These are phyloP conservation scores for Cataglyphis hispanica DNA, from an alignment of 1,140 invertebrate species.

Conservation along the genomic window DNA sequence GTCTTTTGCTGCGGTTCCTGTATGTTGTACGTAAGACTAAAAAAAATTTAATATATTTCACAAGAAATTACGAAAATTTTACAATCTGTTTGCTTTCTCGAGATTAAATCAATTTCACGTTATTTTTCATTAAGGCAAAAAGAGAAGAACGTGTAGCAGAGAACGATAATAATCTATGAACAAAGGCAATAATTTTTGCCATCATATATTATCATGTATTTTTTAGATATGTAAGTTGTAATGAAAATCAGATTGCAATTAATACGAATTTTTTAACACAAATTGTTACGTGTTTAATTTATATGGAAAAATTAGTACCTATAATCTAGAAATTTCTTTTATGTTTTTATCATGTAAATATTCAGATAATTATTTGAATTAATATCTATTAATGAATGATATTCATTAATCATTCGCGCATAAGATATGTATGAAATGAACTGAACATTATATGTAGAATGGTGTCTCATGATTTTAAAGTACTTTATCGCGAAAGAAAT, in stretches of 20 bases:
- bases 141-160: background rate
- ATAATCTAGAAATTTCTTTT: background rate
- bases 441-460: background rate
- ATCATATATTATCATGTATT: background rate
- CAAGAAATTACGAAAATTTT: background rate
- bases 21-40: background rate
- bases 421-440: slow-evolving; percentile 7
- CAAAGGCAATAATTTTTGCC: background rate
- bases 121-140: background rate
- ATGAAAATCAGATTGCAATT: background rate
- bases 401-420: background rate
- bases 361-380: slow-evolving; percentile 2
- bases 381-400: slow-evolving; percentile 1
- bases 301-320: background rate
- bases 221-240: background rate
- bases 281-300: background rate
- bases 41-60: background rate
- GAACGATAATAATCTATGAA: background rate
- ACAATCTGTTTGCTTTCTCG: background rate
- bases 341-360: slow-evolving; percentile 16
- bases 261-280: background rate
- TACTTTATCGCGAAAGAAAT: background rate
- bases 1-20: background rate
- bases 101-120: slow-evolving; percentile 5
- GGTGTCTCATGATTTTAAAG: background rate